Evolutionary conservation across 2,888 invertebrate genomes (phyloP).

Genomic region (Luffia ferchaultella): DNA sequence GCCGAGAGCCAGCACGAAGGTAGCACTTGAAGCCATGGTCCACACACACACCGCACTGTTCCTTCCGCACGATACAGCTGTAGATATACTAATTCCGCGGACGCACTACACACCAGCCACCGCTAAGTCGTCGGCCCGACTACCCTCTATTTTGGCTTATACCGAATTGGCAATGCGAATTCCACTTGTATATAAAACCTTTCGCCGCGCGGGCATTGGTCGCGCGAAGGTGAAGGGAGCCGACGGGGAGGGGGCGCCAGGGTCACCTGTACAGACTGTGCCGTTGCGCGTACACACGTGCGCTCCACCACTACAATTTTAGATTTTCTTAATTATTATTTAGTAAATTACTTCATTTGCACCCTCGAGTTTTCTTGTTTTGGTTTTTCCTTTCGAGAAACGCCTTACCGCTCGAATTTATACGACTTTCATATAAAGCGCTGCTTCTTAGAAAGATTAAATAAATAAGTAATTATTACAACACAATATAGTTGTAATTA

Average conservation of each 20-base stretch:
- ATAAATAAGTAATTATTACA: no score
- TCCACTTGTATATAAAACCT: conserved; percentile 72
- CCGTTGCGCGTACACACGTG: conserved; percentile 30
- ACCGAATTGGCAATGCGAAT: conserved; percentile 66
- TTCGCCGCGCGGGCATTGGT: conserved; percentile 65
- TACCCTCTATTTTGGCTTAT: conserved; percentile 71
- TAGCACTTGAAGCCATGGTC: conserved; percentile 58
- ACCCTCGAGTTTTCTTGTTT: no score
- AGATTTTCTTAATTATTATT: no score
- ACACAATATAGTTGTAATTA: no score
- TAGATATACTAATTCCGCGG: background rate
- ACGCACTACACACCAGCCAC: conserved; percentile 7
- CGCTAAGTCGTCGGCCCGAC: conserved; percentile 57
- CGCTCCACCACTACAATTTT: conserved; percentile 9
- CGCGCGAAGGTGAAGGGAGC: conserved; percentile 56
- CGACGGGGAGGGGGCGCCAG: conserved; percentile 46
- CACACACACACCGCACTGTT: conserved; percentile 45
- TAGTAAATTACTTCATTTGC: no score
- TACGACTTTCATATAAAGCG: no score
- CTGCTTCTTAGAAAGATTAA: no score
- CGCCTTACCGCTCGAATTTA: no score
- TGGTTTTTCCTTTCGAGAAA: no score
- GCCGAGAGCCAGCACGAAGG: conserved; percentile 56
- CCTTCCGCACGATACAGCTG: conserved; percentile 28
- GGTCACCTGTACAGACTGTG: conserved; percentile 43